A percentile compares a stretch with the other conserved stretches of the same genome.
phyloP scores from a whole-genome alignment of 1,140 invertebrate species.

The Drosophila sechellia region DNA sequence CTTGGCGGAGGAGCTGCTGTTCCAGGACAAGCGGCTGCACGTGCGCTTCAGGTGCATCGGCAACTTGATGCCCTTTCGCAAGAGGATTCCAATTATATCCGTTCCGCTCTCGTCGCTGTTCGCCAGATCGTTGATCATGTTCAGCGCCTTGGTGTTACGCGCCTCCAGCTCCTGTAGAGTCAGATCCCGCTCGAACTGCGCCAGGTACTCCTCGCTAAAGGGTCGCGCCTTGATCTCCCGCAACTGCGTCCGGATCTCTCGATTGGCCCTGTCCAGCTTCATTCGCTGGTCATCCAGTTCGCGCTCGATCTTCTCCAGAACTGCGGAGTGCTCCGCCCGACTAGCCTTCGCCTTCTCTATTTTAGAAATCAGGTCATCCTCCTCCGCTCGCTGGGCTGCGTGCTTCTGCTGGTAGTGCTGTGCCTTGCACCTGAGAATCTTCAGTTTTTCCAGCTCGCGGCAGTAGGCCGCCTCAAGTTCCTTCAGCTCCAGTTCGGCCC shows the following conservation, averaged over 20 bases:
- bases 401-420: conserved; percentile 50
- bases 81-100: conserved; percentile 60
- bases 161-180: conserved; percentile 80
- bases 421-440: conserved; percentile 66
- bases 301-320: conserved; percentile 56
- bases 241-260: conserved; percentile 66
- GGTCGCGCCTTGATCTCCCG: conserved; percentile 60
- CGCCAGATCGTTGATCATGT: conserved; percentile 82
- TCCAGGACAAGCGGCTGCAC: conserved; percentile 65
- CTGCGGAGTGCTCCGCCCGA: conserved; percentile 57
- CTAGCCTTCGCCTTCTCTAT: conserved; percentile 39
- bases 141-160: conserved; percentile 80
- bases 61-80: conserved; percentile 73
- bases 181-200: conserved; percentile 73
- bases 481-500: conserved; percentile 52
- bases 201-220: conserved; percentile 75
- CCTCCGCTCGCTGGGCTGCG: conserved; percentile 36
- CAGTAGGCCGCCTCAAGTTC: conserved; percentile 53
- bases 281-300: conserved; percentile 73
- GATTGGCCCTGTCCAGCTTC: conserved; percentile 74
- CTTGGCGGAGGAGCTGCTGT: conserved; percentile 47
- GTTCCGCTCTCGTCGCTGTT: conserved; percentile 64
- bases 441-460: conserved; percentile 54
- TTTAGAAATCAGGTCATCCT: conserved; percentile 38
- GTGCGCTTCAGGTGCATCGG: conserved; percentile 66